phyloP scores from a whole-genome alignment of 2,797 vertebrate genomes.

The Carcharodon carcharias region DNA sequence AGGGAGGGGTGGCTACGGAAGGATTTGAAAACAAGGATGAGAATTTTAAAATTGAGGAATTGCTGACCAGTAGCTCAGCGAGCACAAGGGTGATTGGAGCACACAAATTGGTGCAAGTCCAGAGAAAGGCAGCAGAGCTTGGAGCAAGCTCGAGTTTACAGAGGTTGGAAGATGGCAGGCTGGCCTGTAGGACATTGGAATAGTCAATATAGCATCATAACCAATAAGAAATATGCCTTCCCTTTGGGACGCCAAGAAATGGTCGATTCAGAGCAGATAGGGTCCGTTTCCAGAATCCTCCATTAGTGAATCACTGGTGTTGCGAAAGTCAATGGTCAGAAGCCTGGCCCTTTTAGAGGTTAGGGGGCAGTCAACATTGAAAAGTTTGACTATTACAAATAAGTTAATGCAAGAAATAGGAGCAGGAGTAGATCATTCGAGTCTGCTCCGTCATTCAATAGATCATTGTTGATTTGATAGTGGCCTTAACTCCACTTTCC shows the following conservation, averaged over 20 bases:
- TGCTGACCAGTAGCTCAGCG: not conserved
- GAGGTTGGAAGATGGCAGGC: not conserved
- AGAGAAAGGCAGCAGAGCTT: not conserved
- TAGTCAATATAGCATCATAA: not conserved
- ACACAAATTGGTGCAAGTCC: not conserved
- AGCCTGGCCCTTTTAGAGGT: not conserved
- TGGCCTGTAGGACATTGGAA: not conserved
- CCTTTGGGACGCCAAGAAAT: not conserved
- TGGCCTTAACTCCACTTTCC: no score
- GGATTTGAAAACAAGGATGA: not conserved
- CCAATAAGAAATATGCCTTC: not conserved
- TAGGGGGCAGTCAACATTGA: not conserved
- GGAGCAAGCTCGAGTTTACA: not conserved
- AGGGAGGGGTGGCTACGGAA: not conserved
- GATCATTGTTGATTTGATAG: no score
- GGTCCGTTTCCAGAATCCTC: not conserved
- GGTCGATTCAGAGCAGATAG: not conserved
- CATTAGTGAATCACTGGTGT: not conserved
- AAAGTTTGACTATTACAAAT: not conserved
- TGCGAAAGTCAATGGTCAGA: not conserved
- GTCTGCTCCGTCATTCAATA: not conserved
- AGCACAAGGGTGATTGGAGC: not conserved
- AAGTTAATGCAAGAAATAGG: not conserved
- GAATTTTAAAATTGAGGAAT: not conserved
- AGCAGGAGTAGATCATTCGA: not conserved